These are phyloP conservation scores for Streptopelia turtur DNA, from an alignment of 2,797 vertebrate genomes.

Conservation along the genomic window DNA sequence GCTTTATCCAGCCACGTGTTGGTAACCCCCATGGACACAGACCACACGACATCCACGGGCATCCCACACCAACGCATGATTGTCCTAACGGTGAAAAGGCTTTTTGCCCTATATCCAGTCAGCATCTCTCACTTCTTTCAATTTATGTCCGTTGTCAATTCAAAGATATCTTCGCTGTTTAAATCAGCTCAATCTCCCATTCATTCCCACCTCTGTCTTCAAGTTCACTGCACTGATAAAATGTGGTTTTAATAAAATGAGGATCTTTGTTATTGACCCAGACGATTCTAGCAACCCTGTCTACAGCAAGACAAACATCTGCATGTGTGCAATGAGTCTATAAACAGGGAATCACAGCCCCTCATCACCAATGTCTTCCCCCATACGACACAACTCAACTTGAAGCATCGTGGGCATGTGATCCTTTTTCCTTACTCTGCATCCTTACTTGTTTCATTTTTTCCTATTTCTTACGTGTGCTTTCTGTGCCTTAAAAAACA, in stretches of 20 bases:
- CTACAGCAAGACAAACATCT: not conserved
- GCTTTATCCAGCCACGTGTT: not conserved
- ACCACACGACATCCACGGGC: not conserved
- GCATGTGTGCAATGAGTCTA: not conserved
- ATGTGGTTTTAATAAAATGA: not conserved
- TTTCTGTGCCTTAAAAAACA: not conserved
- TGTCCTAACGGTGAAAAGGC: not conserved
- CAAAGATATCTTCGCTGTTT: not conserved
- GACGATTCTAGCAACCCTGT: not conserved
- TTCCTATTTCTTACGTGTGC: not conserved
- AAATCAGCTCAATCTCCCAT: not conserved
- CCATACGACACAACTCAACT: not conserved
- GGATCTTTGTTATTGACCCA: not conserved
- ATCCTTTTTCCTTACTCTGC: not conserved
- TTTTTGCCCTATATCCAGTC: not conserved
- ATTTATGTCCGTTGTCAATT: not conserved
- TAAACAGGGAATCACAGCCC: not conserved
- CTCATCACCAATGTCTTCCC: not conserved
- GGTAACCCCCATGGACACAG: not conserved
- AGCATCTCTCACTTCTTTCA: not conserved
- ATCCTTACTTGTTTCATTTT: not conserved
- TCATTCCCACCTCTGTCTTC: not conserved
- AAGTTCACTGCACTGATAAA: not conserved
- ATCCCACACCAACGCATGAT: not conserved
- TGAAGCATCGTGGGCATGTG: not conserved